These are phyloP conservation scores for Mola mola DNA, from an alignment of 2,113 vertebrate genomes.

Conservation along the genomic window DNA sequence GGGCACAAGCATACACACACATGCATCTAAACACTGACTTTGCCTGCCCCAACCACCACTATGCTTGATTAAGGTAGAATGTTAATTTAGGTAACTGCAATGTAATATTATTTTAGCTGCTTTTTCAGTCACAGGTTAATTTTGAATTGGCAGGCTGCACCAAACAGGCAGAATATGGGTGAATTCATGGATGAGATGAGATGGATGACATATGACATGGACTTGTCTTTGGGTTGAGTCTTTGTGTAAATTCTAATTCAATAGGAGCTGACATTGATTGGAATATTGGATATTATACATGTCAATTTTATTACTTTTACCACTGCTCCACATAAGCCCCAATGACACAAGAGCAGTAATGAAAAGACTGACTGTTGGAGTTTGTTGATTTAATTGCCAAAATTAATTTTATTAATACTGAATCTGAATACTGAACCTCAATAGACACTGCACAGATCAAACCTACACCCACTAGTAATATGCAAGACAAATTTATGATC, in stretches of 20 bases:
- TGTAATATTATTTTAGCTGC: too few relatives aligned
- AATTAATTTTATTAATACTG: neutral
- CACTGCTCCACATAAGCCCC: neutral
- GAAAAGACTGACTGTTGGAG: neutral
- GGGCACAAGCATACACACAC: constrained; percentile 13
- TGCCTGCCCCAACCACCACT: constrained; percentile 33
- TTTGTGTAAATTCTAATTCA: neutral
- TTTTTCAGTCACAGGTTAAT: too few relatives aligned
- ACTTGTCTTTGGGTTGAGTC: neutral
- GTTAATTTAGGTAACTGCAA: constrained; percentile 71
- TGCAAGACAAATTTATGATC: too few relatives aligned
- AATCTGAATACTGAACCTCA: too few relatives aligned
- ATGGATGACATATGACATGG: neutral
- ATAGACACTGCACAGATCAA: neutral
- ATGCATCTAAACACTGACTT: constrained; percentile 48
- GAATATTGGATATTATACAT: constrained; percentile 1
- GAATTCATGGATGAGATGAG: neutral
- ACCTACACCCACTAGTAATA: neutral
- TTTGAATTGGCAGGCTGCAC: neutral
- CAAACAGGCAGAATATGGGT: neutral
- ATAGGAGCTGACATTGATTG: neutral
- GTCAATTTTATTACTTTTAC: neutral
- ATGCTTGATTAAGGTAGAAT: constrained; percentile 69
- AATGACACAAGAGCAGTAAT: neutral
- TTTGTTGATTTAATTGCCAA: neutral